A percentile compares a stretch with the other conserved stretches of the same genome.
These are phyloP conservation scores for Cyprinodon tularosa DNA, from an alignment of 2,113 vertebrate genomes.

Conservation along the genomic window DNA sequence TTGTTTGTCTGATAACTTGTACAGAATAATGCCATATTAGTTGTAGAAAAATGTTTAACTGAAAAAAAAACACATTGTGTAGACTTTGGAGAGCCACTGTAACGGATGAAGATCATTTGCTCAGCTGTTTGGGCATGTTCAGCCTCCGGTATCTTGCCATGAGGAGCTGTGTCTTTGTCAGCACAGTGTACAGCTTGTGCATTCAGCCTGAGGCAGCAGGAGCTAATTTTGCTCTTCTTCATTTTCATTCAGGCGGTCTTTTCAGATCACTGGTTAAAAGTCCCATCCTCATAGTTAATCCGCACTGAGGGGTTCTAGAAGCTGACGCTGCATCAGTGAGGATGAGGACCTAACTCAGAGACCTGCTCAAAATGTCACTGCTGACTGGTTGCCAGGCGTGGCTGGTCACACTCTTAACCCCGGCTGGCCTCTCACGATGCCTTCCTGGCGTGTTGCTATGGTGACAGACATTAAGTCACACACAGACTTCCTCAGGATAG, in stretches of 20 bases:
- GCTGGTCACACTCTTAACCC: conserved; percentile 67
- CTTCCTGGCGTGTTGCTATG: conserved; percentile 68
- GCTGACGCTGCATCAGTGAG: conserved; percentile 38
- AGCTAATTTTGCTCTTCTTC: conserved; percentile 41
- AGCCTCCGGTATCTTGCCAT: conserved; percentile 34
- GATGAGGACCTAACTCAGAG: conserved; percentile 38
- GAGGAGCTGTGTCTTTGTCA: conserved; percentile 57
- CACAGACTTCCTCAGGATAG: conserved; percentile 27
- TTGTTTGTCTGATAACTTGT: not conserved
- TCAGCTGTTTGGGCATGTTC: conserved; percentile 42
- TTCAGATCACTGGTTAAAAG: conserved; percentile 49
- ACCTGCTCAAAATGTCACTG: conserved; percentile 59
- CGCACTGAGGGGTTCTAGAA: conserved; percentile 38
- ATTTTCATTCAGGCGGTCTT: conserved; percentile 40
- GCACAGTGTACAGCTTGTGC: conserved; percentile 42
- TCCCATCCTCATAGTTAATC: conserved; percentile 52
- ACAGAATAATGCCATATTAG: not conserved
- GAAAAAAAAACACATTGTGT: too few relatives aligned
- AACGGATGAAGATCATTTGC: not conserved
- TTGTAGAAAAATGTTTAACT: not conserved
- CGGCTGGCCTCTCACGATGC: conserved; percentile 57
- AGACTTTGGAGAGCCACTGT: not conserved
- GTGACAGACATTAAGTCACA: conserved; percentile 70
- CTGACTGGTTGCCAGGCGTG: conserved; percentile 69
- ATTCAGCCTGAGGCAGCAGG: conserved; percentile 39